A percentile compares a stretch with the other conserved stretches of the same genome.
Evolutionary conservation across 2,113 vertebrate genomes (phyloP).

Genomic region (Steatornis caripensis): DNA sequence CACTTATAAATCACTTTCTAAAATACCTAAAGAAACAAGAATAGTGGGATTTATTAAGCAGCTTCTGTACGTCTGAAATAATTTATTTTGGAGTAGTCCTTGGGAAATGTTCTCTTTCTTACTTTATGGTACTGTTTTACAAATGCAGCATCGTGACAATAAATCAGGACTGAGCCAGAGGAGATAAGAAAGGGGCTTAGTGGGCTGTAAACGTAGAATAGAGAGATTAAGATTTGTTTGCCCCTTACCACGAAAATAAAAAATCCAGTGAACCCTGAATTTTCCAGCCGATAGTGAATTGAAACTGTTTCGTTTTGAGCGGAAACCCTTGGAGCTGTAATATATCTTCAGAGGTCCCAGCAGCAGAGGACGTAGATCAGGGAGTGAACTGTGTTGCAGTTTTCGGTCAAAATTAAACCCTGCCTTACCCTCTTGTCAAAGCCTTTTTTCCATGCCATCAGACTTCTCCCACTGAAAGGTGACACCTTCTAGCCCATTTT

Average conservation of each 20-base stretch:
- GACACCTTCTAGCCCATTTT: background rate
- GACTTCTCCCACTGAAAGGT: background rate
- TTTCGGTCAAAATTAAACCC: background rate
- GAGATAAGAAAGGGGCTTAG: slow-evolving; percentile 59
- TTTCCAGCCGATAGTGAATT: background rate
- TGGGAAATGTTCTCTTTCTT: slow-evolving; percentile 68
- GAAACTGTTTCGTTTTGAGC: background rate
- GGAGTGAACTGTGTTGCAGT: background rate
- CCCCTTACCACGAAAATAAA: slow-evolving; percentile 44
- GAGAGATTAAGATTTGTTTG: slow-evolving; percentile 68
- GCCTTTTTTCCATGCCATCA: background rate
- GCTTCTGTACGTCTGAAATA: slow-evolving; percentile 70
- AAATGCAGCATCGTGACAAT: slow-evolving; percentile 47
- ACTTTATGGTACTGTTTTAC: slow-evolving; percentile 56
- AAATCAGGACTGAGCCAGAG: slow-evolving; percentile 59
- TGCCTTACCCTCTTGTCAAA: background rate
- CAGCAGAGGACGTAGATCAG: background rate
- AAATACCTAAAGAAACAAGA: slow-evolving; percentile 74
- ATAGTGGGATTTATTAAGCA: slow-evolving; percentile 76
- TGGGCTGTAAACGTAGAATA: slow-evolving; percentile 18
- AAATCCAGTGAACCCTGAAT: slow-evolving; percentile 9
- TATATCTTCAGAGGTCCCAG: background rate
- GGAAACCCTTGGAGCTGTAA: background rate
- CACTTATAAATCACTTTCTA: slow-evolving; percentile 82
- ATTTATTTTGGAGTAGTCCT: slow-evolving; percentile 78